These are phyloP conservation scores for Dilophus febrilis DNA, from an alignment of 2,888 invertebrate genomes.

Conservation along the genomic window DNA sequence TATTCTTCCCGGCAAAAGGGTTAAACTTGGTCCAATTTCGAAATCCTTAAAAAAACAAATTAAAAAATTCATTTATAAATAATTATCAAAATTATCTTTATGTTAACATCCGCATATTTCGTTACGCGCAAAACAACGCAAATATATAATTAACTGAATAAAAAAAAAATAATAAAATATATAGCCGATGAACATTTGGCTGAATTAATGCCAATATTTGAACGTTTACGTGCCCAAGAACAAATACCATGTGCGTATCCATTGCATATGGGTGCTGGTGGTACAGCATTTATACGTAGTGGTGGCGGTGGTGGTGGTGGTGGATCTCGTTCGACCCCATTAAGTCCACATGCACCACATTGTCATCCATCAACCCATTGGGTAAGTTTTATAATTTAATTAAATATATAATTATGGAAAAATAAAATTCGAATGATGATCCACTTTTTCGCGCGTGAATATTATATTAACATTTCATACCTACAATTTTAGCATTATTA, in stretches of 20 bases:
- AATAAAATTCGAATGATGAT: neutral
- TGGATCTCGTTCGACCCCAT: constrained; percentile 45
- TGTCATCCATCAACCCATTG: constrained; percentile 50
- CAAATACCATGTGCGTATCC: constrained; percentile 83
- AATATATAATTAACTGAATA: too few species aligned
- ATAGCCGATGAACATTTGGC: constrained; percentile 86
- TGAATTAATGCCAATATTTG: constrained; percentile 91
- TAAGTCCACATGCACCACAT: constrained; percentile 44
- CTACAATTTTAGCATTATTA: too few species aligned
- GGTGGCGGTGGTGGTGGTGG: too few species aligned
- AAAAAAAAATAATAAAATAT: neutral
- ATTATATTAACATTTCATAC: neutral
- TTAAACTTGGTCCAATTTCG: too few species aligned
- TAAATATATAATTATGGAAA: too few species aligned
- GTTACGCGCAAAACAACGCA: too few species aligned
- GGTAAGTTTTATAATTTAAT: constrained; percentile 24
- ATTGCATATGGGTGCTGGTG: constrained; percentile 61
- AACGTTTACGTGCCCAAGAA: constrained; percentile 78
- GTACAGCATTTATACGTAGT: constrained; percentile 44
- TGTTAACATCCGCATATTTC: too few species aligned
- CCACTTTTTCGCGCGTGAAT: neutral
- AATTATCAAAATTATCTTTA: neutral
- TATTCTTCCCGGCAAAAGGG: too few species aligned
- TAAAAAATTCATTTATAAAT: neutral
- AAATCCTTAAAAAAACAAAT: neutral